Conservation (phyloP, 2,797 vertebrate species). For the Lutra lutra region DNA sequence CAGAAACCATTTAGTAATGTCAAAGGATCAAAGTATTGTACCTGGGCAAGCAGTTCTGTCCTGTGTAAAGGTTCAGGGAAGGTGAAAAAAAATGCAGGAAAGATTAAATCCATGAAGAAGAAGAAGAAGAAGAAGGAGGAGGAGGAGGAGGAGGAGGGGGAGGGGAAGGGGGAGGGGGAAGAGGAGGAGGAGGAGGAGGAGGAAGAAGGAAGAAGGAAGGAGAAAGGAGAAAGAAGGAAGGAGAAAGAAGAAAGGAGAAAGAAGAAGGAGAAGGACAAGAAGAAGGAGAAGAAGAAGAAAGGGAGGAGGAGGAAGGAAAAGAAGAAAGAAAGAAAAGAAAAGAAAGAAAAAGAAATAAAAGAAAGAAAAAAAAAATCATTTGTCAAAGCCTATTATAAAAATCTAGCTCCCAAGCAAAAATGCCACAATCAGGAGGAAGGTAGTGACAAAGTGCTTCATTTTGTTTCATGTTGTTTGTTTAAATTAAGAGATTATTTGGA, state of each 20-base stretch:
- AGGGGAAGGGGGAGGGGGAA: too few relatives aligned
- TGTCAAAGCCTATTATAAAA: background rate
- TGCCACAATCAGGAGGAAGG: background rate
- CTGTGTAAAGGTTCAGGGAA: background rate
- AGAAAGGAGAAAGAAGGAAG: too few relatives aligned
- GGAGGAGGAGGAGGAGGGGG: too few relatives aligned
- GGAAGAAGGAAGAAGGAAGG: too few relatives aligned
- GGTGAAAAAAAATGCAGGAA: background rate
- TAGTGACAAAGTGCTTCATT: background rate
- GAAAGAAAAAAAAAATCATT: background rate
- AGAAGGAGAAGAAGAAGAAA: too few relatives aligned
- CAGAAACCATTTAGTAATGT: background rate
- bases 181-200: too few relatives aligned
- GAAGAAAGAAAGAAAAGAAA: background rate
- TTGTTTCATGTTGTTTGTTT: slow-evolving; percentile 11
- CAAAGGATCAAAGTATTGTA: background rate
- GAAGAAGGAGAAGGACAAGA: too few relatives aligned
- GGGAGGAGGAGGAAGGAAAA: background rate
- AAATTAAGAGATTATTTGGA: background rate
- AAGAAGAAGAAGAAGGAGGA: background rate
- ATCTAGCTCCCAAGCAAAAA: background rate
- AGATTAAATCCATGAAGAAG: background rate
- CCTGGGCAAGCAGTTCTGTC: background rate
- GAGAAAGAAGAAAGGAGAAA: too few relatives aligned
- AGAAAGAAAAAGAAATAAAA: too few relatives aligned